phyloP scores from a whole-genome alignment of 30 jellyfish, hydroid and myxozoan genomes.

The Chironex yamaguchii region DNA sequence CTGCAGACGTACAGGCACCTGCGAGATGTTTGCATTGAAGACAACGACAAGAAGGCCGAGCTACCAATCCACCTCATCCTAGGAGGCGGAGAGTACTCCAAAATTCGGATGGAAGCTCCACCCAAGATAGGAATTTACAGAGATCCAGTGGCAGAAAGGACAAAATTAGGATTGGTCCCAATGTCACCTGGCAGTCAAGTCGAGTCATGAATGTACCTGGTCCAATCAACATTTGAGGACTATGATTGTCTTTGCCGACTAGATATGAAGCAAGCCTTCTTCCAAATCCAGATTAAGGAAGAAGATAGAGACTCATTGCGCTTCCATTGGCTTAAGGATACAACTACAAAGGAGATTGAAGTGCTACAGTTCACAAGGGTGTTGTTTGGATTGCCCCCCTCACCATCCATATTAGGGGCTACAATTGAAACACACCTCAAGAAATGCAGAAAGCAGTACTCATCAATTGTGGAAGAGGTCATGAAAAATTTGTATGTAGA shows the following conservation, averaged over 20 bases:
- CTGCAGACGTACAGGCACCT: constrained; percentile 43
- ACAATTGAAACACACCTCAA: constrained; percentile 40
- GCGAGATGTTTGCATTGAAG: constrained; percentile 44
- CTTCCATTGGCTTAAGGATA: constrained; percentile 61
- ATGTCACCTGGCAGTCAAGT: too few species aligned
- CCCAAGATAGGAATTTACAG: constrained; percentile 52
- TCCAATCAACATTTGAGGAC: too few species aligned
- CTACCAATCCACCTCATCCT: constrained; percentile 62
- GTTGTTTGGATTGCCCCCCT: constrained; percentile 42
- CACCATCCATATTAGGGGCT: constrained; percentile 64
- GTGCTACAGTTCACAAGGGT: constrained; percentile 42
- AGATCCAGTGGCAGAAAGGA: constrained; percentile 69
- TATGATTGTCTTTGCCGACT: too few species aligned
- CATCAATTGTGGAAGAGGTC: constrained; percentile 22
- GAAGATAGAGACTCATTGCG: too few species aligned
- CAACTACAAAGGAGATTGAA: not conserved
- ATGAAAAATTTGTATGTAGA: constrained; percentile 62
- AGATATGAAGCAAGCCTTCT: too few species aligned
- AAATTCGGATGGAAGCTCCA: constrained; percentile 15
- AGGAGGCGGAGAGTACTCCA: constrained; percentile 54
- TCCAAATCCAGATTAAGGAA: too few species aligned
- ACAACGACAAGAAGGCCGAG: constrained; percentile 35
- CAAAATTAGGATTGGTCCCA: too few species aligned
- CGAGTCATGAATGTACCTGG: too few species aligned
- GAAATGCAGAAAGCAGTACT: not conserved